These are phyloP conservation scores for Cantharis nigra DNA, from an alignment of 2,888 invertebrate species.

Conservation along the genomic window DNA sequence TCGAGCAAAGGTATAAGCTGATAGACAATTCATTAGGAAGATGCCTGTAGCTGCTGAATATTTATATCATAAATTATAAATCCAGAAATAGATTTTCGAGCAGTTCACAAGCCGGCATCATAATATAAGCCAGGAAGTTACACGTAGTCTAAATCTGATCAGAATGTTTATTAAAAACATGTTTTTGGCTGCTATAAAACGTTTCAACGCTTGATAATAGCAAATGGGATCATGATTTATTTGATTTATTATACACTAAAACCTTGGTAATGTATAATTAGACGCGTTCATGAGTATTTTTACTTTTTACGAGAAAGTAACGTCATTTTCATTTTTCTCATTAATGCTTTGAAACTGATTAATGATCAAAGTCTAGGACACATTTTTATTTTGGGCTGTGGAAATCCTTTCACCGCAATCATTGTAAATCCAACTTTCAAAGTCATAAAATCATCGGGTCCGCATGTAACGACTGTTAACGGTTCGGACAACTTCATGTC, in stretches of 20 bases:
- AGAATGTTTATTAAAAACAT: constrained; percentile 31
- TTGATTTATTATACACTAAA: constrained; percentile 14
- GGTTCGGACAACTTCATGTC: background rate
- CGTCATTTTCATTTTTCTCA: background rate
- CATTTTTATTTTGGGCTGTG: background rate
- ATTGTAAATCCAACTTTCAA: background rate
- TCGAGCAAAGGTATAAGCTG: constrained; percentile 2
- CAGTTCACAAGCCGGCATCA: constrained; percentile 16
- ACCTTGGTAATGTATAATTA: constrained; percentile 12
- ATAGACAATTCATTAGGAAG: constrained; percentile 11
- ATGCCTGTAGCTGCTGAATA: constrained; percentile 26
- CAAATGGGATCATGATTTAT: constrained; percentile 19
- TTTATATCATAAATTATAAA: constrained; percentile 37
- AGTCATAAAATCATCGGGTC: background rate
- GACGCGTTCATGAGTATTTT: background rate
- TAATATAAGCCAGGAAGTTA: constrained; percentile 35
- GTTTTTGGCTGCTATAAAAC: constrained; percentile 19
- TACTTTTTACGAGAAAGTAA: background rate
- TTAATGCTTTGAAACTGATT: background rate
- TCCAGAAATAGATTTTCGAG: constrained; percentile 33
- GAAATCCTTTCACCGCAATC: background rate
- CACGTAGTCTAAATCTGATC: constrained; percentile 29
- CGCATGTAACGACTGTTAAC: background rate
- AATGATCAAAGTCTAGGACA: background rate
- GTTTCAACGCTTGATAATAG: constrained; percentile 17